These are phyloP conservation scores for Caenorhabditis becei DNA, from an alignment of 2,888 invertebrate species.

Conservation along the genomic window DNA sequence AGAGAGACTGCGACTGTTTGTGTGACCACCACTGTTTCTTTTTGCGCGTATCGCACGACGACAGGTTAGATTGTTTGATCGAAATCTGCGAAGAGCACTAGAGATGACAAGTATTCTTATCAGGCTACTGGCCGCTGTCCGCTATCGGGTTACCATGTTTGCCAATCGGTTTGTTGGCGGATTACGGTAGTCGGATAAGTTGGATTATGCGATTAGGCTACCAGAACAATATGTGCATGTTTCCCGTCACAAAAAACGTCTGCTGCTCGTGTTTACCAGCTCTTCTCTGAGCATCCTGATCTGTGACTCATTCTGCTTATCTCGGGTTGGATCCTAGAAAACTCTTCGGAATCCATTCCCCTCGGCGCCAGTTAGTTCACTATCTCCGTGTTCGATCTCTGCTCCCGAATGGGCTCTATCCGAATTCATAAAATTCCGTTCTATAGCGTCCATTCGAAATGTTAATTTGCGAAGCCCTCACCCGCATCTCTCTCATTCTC, in stretches of 20 bases:
- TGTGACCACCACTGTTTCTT: slow-evolving; percentile 15
- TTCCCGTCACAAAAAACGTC: slow-evolving; percentile 3
- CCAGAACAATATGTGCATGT: slow-evolving; percentile 6
- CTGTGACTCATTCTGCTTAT: slow-evolving; percentile 6
- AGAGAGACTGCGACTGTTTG: slow-evolving; percentile 11
- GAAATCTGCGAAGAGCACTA: slow-evolving; percentile 50
- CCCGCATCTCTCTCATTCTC: slow-evolving; percentile 9
- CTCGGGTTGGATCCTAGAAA: neutral
- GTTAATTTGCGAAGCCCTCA: slow-evolving; percentile 37
- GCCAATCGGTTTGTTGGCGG: slow-evolving; percentile 25
- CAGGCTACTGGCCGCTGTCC: slow-evolving; percentile 17
- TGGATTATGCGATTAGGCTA: slow-evolving; percentile 20
- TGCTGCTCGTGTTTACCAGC: slow-evolving; percentile 6
- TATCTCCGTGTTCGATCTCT: slow-evolving; percentile 48
- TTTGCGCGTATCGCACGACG: neutral
- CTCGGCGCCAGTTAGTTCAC: slow-evolving; percentile 35
- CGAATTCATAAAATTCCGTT: slow-evolving; percentile 13
- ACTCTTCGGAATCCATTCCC: slow-evolving; percentile 19
- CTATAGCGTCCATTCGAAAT: slow-evolving; percentile 12
- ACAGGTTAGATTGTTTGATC: slow-evolving; percentile 5
- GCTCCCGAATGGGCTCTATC: slow-evolving; percentile 6
- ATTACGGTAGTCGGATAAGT: slow-evolving; percentile 49
- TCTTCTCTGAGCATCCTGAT: neutral
- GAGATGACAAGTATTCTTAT: slow-evolving; percentile 50
- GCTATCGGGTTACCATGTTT: slow-evolving; percentile 53